Evolutionary conservation across 2,113 vertebrate genomes (phyloP).

Genomic region (Mugil cephalus): DNA sequence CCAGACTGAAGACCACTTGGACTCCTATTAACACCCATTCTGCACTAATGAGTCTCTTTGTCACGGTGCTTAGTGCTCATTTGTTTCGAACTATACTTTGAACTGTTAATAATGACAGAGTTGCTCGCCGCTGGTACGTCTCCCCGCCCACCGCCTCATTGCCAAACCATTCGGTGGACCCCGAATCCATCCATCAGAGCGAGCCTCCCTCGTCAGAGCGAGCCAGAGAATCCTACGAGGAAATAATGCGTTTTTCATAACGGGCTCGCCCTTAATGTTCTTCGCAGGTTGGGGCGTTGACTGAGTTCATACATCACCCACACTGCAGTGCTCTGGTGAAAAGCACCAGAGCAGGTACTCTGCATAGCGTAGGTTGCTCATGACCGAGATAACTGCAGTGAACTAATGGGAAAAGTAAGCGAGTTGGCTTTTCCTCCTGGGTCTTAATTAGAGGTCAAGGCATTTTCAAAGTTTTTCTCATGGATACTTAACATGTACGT

Average conservation of each 20-base stretch:
- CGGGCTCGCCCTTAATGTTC: slow-evolving; percentile 38
- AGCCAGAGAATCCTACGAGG: slow-evolving; percentile 17
- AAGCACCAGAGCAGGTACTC: background rate
- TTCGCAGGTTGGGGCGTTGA: slow-evolving; percentile 36
- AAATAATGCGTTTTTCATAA: slow-evolving; percentile 56
- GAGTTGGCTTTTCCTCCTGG: slow-evolving; percentile 24
- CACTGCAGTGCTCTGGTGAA: slow-evolving; percentile 19
- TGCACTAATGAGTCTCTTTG: slow-evolving; percentile 26
- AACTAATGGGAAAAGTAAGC: slow-evolving; percentile 31
- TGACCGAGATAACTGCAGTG: slow-evolving; percentile 24
- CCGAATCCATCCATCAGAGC: slow-evolving; percentile 57
- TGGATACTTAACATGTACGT: slow-evolving; percentile 31
- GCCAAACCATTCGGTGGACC: slow-evolving; percentile 46
- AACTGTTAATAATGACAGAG: slow-evolving; percentile 42
- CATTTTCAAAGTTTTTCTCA: slow-evolving; percentile 18
- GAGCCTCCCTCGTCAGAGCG: slow-evolving; percentile 15
- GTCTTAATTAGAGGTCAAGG: slow-evolving; percentile 51
- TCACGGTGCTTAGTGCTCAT: slow-evolving; percentile 27
- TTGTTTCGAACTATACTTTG: slow-evolving; percentile 36
- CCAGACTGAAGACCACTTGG: slow-evolving; percentile 45
- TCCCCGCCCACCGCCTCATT: slow-evolving; percentile 1
- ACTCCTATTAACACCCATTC: slow-evolving; percentile 47
- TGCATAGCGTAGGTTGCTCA: slow-evolving; percentile 42
- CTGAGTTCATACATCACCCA: slow-evolving; percentile 54
- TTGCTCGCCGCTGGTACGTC: slow-evolving; percentile 34